Percentiles rank a stretch among this genome's conserved stretches.
phyloP scores from a whole-genome alignment of 92 coral and sea anemone species.

The Zoanthus solanderi region DNA sequence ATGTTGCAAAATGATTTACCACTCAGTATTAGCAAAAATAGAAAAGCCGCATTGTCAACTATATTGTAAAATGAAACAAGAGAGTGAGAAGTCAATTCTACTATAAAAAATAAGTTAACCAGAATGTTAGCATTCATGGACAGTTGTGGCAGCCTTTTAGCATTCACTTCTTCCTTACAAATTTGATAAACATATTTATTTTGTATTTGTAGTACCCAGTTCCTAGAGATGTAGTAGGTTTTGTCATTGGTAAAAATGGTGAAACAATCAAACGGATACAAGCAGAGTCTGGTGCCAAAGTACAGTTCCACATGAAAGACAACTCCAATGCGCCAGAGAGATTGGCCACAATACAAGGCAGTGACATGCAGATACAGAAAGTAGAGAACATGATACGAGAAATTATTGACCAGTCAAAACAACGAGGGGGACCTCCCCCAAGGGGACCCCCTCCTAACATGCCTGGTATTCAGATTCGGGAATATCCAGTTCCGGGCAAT shows the following conservation, averaged over 20 bases:
- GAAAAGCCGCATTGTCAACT: too few relatives aligned
- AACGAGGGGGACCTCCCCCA: slow-evolving; percentile 93
- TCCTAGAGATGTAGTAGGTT: slow-evolving; percentile 95
- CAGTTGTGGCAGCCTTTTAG: too few relatives aligned
- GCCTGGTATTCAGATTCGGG: slow-evolving; percentile 88
- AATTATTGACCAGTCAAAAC: slow-evolving; percentile 95
- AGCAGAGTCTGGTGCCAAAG: slow-evolving; percentile 87
- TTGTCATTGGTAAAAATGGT: slow-evolving; percentile 96
- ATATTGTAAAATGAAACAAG: too few relatives aligned
- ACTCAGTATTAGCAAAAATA: too few relatives aligned
- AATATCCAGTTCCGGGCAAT: slow-evolving; percentile 96
- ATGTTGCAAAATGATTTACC: too few relatives aligned
- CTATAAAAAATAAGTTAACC: too few relatives aligned
- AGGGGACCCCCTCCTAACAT: slow-evolving; percentile 94
- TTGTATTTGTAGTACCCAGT: slow-evolving; percentile 78
- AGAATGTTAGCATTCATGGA: too few relatives aligned
- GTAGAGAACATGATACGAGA: slow-evolving; percentile 79
- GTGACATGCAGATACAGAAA: slow-evolving; percentile 79
- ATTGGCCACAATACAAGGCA: slow-evolving; percentile 93
- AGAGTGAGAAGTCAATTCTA: too few relatives aligned
- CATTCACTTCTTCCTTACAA: too few relatives aligned
- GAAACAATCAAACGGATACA: slow-evolving; percentile 98
- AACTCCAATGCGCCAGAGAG: slow-evolving; percentile 84
- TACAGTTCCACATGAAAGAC: slow-evolving; percentile 90
- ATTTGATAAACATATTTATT: neutral